Base-by-base conservation (phyloP, 1,140 invertebrate species). In the Zaprionus ghesquierei region DNA sequence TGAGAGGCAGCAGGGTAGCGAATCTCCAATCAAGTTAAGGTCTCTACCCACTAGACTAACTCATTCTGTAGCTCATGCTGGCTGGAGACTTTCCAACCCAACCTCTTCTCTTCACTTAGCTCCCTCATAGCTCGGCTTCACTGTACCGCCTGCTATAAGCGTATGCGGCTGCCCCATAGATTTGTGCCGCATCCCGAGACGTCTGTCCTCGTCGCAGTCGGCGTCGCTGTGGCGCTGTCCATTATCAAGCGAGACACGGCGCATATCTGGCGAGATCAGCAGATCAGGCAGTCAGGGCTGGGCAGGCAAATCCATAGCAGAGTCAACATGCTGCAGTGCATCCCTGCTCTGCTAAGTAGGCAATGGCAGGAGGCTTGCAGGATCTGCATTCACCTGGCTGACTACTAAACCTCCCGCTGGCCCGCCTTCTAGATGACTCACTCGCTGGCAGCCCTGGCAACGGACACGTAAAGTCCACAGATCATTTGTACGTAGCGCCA, bases 181-280 rank as follows among this genome's bases (percentile, higher is more conserved):
- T 73, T 56, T 61, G 56, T 38, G 35, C 69, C 63, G 69, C 59
- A 53, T 56, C 44, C 53, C 60, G 38, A 50, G 10, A n/a, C 35
- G 35, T 41, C 2, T 41, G n/a, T 38, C 35, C n/a, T n/a, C 63
- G n/a, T 25, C 51, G 63, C 58, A 59, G 35, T 41, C 35, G 41
- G 29, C 44, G 61, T 22, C 33, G 54, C 18, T 29, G 63, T 66
- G 46, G 61, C 54, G 49, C 55, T 70, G 80, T 79, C 80, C 80
- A 69, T 79, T 85, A 81, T 86, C 69, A 81, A 77, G 76, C 76
- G 63, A 69, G 53, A 71, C 53, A 53, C 41, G 44, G 58, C 66
- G 68, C 69, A 76, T 54, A 61, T 65, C 76, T 63, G 60, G 59
- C 64, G 60, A 73, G 74, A 81, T 79, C 41, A 54, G 65, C 64